phyloP scores from a whole-genome alignment of 1,140 invertebrate genomes.

The Heliconius nattereri region DNA sequence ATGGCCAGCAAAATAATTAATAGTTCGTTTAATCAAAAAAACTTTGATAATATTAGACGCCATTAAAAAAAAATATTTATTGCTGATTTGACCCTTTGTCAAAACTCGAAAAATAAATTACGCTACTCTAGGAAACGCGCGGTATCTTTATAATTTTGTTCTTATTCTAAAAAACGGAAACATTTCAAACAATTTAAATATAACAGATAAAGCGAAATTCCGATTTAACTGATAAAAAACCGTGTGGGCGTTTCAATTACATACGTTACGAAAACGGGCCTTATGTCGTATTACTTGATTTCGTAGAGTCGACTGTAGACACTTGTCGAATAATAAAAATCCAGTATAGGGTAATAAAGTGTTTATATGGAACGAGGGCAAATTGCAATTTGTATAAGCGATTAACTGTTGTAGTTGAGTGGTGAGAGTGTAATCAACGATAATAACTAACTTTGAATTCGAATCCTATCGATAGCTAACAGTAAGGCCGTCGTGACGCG shows the following conservation, averaged over 20 bases:
- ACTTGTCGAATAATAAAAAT: constrained; percentile 15
- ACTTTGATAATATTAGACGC: too few species aligned
- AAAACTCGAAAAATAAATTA: too few species aligned
- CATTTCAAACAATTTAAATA: constrained; percentile 4
- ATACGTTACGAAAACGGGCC: not conserved
- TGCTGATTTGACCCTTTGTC: too few species aligned
- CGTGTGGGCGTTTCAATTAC: constrained; percentile 24
- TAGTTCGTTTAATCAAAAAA: too few species aligned
- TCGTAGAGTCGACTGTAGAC: constrained; percentile 4
- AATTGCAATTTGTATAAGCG: constrained; percentile 7
- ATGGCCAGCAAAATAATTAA: too few species aligned
- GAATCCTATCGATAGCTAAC: not conserved
- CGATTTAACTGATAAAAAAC: constrained; percentile 25
- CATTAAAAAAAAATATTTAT: too few species aligned
- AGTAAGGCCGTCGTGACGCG: too few species aligned
- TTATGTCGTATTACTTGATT: constrained; percentile 12
- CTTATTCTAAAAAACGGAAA: not conserved
- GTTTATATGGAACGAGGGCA: constrained; percentile 14
- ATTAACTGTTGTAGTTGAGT: not conserved
- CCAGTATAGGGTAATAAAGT: not conserved
- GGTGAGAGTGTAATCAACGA: not conserved
- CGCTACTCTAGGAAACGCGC: too few species aligned
- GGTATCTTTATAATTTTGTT: too few species aligned
- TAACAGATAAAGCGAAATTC: constrained; percentile 21
- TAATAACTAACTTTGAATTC: not conserved